A percentile compares a stretch with the other conserved stretches of the same genome.
These are phyloP conservation scores for Gymnocephalus cernua DNA, from an alignment of 2,113 vertebrate species.

Conservation along the genomic window DNA sequence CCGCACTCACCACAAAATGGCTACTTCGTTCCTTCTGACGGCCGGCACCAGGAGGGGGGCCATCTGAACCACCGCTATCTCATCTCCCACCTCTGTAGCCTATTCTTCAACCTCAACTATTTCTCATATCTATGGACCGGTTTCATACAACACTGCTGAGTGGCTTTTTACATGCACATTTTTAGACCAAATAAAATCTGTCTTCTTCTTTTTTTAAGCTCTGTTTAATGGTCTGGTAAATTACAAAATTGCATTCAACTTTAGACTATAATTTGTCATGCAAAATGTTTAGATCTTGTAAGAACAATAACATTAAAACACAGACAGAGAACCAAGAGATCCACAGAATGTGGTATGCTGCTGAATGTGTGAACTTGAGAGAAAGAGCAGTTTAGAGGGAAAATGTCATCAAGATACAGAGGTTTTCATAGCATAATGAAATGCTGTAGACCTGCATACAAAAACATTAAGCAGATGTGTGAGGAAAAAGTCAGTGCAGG, in stretches of 20 bases:
- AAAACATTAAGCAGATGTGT: constrained; percentile 51
- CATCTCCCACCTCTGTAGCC: constrained; percentile 70
- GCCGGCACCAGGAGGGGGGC: constrained; percentile 55
- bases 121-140: constrained; percentile 69
- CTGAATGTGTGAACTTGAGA: constrained; percentile 4
- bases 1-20: constrained; percentile 83
- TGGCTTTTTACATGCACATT: constrained; percentile 54
- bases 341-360: not conserved
- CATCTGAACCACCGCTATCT: constrained; percentile 65
- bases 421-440: constrained; percentile 30
- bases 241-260: constrained; percentile 46
- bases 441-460: constrained; percentile 48
- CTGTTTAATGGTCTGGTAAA: constrained; percentile 63
- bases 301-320: constrained; percentile 43
- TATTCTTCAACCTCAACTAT: constrained; percentile 73
- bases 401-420: constrained; percentile 19
- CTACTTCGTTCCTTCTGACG: constrained; percentile 79
- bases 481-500: constrained; percentile 53
- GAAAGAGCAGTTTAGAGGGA: constrained; percentile 8
- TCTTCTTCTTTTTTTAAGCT: constrained; percentile 35
- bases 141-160: constrained; percentile 58
- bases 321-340: not conserved
- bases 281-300: constrained; percentile 8
- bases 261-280: constrained; percentile 7
- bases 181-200: constrained; percentile 51